Percentiles rank a stretch among this genome's conserved stretches.
These are phyloP conservation scores for Cataglyphis livida DNA, from an alignment of 2,888 invertebrate genomes.

Conservation along the genomic window DNA sequence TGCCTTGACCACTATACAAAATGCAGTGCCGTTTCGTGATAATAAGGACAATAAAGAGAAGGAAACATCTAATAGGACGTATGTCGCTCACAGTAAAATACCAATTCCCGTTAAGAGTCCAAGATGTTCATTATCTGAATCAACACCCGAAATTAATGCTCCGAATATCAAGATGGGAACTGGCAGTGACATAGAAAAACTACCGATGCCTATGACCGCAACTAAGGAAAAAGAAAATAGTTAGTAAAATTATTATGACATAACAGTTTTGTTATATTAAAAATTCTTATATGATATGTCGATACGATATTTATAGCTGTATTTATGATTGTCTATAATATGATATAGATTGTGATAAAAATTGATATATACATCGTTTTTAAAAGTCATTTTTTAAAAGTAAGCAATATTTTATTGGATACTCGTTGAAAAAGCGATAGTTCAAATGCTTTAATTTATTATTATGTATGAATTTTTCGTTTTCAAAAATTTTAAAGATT, in stretches of 20 bases:
- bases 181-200: slow-evolving; percentile 79
- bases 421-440: slow-evolving; percentile 17
- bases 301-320: slow-evolving; percentile 22
- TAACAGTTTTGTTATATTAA: not conserved
- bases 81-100: slow-evolving; percentile 88
- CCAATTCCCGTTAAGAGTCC: slow-evolving; percentile 88
- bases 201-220: slow-evolving; percentile 67
- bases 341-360: slow-evolving; percentile 21
- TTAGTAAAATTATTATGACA: slow-evolving; percentile 74
- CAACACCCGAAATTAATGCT: slow-evolving; percentile 82
- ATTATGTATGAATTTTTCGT: not conserved
- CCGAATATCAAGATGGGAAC: slow-evolving; percentile 79
- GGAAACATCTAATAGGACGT: slow-evolving; percentile 83
- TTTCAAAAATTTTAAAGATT: slow-evolving; percentile 15
- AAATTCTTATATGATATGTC: slow-evolving; percentile 11
- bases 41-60: slow-evolving; percentile 79
- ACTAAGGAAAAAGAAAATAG: slow-evolving; percentile 82
- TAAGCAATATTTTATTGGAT: slow-evolving; percentile 12
- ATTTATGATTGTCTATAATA: slow-evolving; percentile 13
- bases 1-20: slow-evolving; percentile 75
- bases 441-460: slow-evolving; percentile 33
- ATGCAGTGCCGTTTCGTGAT: slow-evolving; percentile 76
- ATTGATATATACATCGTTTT: slow-evolving; percentile 3
- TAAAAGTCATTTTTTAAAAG: not conserved
- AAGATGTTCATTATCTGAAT: slow-evolving; percentile 82